Conservation (phyloP, 2,888 invertebrate genomes). For the Fragum whitleyi region DNA sequence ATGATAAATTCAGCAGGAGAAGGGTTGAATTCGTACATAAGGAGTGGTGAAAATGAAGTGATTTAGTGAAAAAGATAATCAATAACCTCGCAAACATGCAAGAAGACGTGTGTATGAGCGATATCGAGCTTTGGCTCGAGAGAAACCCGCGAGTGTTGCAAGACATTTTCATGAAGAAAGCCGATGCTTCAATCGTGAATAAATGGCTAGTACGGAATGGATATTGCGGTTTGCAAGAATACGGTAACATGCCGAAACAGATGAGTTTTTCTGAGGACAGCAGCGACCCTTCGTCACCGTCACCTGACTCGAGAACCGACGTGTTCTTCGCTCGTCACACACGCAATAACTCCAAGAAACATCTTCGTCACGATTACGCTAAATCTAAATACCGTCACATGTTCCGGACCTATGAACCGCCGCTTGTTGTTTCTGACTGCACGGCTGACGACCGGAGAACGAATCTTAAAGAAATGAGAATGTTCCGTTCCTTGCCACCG, state of each 20-base stretch:
- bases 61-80: too few species aligned
- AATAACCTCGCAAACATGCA: neutral
- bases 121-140: constrained; percentile 86
- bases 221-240: constrained; percentile 84
- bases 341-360: constrained; percentile 86
- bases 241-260: constrained; percentile 51
- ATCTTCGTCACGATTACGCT: constrained; percentile 86
- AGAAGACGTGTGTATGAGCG: constrained; percentile 52
- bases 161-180: constrained; percentile 86
- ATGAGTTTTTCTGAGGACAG: constrained; percentile 70
- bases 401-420: constrained; percentile 85
- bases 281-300: constrained; percentile 74
- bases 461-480: constrained; percentile 87
- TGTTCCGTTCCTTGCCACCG: constrained; percentile 87
- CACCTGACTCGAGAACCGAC: constrained; percentile 67
- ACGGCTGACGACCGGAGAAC: constrained; percentile 84
- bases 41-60: too few species aligned
- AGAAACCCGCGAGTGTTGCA: constrained; percentile 85
- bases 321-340: constrained; percentile 76
- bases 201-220: constrained; percentile 86
- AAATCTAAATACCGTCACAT: constrained; percentile 86
- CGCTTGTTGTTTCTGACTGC: constrained; percentile 62
- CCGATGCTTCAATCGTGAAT: constrained; percentile 86
- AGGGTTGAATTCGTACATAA: too few species aligned
- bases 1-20: too few species aligned